These are phyloP conservation scores for Drosophila seguyi DNA, from an alignment of 1,140 invertebrate genomes.

Conservation along the genomic window DNA sequence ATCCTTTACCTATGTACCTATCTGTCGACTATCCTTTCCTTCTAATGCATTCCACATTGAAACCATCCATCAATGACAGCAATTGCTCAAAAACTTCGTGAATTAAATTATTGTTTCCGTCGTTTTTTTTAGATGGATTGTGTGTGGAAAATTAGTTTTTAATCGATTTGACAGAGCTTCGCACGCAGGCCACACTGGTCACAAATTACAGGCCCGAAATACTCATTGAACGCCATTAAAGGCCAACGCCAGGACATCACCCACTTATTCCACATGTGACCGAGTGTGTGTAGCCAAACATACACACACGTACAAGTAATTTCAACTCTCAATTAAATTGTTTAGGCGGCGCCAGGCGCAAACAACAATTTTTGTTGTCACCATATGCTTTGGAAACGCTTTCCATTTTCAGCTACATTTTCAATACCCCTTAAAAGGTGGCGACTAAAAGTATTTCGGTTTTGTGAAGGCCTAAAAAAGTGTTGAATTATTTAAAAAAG, in stretches of 20 bases:
- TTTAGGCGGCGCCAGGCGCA: conserved; percentile 70
- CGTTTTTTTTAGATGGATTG: conserved; percentile 29
- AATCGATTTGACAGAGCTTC: conserved; percentile 78
- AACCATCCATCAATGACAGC: conserved; percentile 36
- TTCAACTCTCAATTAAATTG: conserved; percentile 82
- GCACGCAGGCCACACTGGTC: conserved; percentile 41
- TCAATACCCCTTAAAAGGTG: conserved; percentile 9
- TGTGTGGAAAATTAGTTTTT: conserved; percentile 78
- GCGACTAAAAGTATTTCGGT: background rate
- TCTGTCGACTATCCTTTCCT: background rate
- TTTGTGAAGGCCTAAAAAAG: background rate
- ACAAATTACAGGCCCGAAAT: conserved; percentile 58
- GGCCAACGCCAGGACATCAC: conserved; percentile 6
- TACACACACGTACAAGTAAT: conserved; percentile 53
- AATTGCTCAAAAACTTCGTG: conserved; percentile 23
- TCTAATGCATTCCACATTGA: conserved; percentile 4
- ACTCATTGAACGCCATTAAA: conserved; percentile 52
- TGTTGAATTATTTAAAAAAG: background rate
- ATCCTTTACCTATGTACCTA: background rate
- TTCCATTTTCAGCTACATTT: conserved; percentile 58
- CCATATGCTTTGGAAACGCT: conserved; percentile 75
- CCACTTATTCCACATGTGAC: conserved; percentile 23
- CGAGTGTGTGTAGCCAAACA: conserved; percentile 20
- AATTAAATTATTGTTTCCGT: conserved; percentile 42
- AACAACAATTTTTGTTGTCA: conserved; percentile 71